Evolutionary conservation across 1,140 invertebrate genomes (phyloP).

Genomic region (Harlomillsia oculata): DNA sequence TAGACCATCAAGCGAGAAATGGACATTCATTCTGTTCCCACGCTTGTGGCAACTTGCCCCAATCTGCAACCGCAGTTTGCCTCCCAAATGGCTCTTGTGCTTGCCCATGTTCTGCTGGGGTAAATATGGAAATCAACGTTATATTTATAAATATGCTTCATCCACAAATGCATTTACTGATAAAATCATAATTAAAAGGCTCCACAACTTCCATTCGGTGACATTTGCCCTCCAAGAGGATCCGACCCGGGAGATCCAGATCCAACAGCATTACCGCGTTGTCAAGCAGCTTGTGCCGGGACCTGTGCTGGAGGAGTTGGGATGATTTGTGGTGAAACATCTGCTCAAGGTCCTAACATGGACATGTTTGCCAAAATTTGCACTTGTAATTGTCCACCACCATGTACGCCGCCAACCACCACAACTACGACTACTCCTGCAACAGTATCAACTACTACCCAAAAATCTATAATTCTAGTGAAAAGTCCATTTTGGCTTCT

Average conservation of each 20-base stretch:
- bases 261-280: not conserved
- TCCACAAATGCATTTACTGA: not conserved
- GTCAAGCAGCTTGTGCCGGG: not conserved
- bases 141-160: not conserved
- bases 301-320: not conserved
- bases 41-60: not conserved
- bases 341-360: not conserved
- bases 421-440: slow-evolving; percentile 1
- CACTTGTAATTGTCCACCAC: not conserved
- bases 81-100: not conserved
- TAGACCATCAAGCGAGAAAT: not conserved
- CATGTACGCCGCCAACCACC: not conserved
- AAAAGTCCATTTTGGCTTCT: not conserved
- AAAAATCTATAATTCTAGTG: not conserved
- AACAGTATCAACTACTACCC: not conserved
- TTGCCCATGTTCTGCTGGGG: not conserved
- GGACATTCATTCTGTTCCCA: slow-evolving; percentile 1
- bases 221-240: not conserved
- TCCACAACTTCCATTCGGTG: not conserved
- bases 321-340: slow-evolving; percentile 1
- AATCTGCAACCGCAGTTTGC: not conserved
- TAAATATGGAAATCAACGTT: not conserved
- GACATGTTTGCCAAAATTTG: not conserved
- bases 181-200: not conserved
- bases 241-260: not conserved